A percentile compares a stretch with the other conserved stretches of the same genome.
phyloP scores from a whole-genome alignment of 2,797 vertebrate species.

The Catamblyrhynchus diadema region DNA sequence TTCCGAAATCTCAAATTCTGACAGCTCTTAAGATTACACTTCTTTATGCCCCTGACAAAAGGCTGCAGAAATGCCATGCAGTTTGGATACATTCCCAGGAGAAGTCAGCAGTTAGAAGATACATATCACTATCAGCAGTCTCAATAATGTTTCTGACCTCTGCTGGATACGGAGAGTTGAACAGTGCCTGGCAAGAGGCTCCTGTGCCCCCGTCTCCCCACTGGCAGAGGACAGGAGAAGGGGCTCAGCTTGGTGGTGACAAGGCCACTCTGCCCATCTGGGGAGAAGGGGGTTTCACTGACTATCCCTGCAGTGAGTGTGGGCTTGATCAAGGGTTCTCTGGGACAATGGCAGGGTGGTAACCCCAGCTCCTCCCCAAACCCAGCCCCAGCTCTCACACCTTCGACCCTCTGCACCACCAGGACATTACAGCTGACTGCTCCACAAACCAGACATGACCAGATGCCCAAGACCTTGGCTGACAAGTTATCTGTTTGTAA shows the following conservation, averaged over 20 bases:
- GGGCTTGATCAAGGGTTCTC: neutral
- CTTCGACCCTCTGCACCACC: neutral
- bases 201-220: rapidly evolving
- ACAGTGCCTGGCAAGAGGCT: rapidly evolving
- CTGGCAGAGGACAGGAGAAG: neutral
- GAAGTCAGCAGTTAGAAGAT: neutral
- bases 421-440: neutral
- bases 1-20: neutral
- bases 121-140: neutral
- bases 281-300: rapidly evolving
- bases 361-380: neutral
- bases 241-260: rapidly evolving
- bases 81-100: neutral
- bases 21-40: neutral
- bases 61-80: neutral
- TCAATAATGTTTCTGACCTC: neutral
- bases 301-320: neutral
- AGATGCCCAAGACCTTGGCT: neutral
- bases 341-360: neutral
- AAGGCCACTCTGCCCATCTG: neutral
- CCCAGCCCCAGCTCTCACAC: neutral
- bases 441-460: rapidly evolving
- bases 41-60: neutral
- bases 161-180: neutral
- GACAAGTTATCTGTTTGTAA: neutral